phyloP scores from a whole-genome alignment of 2,888 invertebrate genomes.

The Trachelus stipa region DNA sequence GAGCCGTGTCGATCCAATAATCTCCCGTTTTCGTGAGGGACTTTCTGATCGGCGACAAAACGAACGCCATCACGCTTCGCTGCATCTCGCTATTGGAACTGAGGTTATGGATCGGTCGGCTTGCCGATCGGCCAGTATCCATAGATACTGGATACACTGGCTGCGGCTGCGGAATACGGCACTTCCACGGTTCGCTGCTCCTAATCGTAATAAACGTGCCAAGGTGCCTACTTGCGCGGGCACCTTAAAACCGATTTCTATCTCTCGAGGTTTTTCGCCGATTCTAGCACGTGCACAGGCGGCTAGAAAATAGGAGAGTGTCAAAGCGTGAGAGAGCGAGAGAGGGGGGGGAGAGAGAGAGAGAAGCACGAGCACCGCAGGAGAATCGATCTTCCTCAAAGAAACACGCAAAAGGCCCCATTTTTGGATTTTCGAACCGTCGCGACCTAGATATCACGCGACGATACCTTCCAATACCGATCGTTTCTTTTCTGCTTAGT shows the following conservation, averaged over 20 bases:
- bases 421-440: not conserved
- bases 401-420: no score
- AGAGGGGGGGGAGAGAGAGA: conserved; percentile 9
- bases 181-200: conserved; percentile 59
- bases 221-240: conserved; percentile 59
- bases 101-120: conserved; percentile 36
- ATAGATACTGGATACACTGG: conserved; percentile 9
- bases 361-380: no score
- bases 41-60: conserved; percentile 48
- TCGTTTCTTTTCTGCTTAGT: no score
- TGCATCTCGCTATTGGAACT: conserved; percentile 52
- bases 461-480: conserved; percentile 34
- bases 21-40: conserved; percentile 18
- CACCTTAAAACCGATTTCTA: conserved; percentile 61
- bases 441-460: conserved; percentile 40
- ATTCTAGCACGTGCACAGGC: not conserved
- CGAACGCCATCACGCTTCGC: conserved; percentile 48
- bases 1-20: no score
- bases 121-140: conserved; percentile 28
- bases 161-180: conserved; percentile 22
- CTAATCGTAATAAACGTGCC: conserved; percentile 66
- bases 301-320: no score
- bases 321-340: conserved; percentile 12
- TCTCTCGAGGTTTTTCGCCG: conserved; percentile 31
- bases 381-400: no score